phyloP scores from a whole-genome alignment of 2,797 vertebrate species.

The Notolabrus celidotus region DNA sequence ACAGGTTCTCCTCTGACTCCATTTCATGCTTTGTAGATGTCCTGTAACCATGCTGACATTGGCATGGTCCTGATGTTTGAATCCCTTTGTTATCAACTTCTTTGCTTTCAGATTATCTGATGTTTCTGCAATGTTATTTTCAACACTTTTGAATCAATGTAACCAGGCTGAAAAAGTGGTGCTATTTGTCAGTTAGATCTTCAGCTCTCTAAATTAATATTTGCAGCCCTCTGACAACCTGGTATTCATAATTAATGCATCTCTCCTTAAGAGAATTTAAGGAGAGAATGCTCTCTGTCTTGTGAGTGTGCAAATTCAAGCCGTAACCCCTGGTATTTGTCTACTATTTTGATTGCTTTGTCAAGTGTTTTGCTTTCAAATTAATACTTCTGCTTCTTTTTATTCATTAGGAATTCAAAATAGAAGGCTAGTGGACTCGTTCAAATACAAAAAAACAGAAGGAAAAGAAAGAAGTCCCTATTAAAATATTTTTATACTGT shows the following conservation, averaged over 20 bases:
- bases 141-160: constrained; percentile 24
- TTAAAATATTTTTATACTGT: neutral
- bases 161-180: constrained; percentile 5
- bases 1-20: constrained; percentile 46
- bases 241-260: too few relatives aligned
- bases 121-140: constrained; percentile 24
- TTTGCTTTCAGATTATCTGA: constrained; percentile 42
- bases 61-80: constrained; percentile 31
- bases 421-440: too few relatives aligned
- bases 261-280: constrained; percentile 15
- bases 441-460: too few relatives aligned
- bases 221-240: constrained; percentile 12
- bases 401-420: too few relatives aligned
- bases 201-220: constrained; percentile 34
- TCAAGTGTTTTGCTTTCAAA: too few relatives aligned
- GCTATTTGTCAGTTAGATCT: constrained; percentile 8
- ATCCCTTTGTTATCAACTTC: constrained; percentile 39
- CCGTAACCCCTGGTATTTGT: neutral
- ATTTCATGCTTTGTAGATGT: constrained; percentile 60
- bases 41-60: constrained; percentile 55
- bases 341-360: neutral
- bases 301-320: neutral
- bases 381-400: too few relatives aligned
- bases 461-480: too few relatives aligned
- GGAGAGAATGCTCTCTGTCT: too few relatives aligned